Conservation (phyloP, 2,888 invertebrate species). For the Didymodactylos carnosus region DNA sequence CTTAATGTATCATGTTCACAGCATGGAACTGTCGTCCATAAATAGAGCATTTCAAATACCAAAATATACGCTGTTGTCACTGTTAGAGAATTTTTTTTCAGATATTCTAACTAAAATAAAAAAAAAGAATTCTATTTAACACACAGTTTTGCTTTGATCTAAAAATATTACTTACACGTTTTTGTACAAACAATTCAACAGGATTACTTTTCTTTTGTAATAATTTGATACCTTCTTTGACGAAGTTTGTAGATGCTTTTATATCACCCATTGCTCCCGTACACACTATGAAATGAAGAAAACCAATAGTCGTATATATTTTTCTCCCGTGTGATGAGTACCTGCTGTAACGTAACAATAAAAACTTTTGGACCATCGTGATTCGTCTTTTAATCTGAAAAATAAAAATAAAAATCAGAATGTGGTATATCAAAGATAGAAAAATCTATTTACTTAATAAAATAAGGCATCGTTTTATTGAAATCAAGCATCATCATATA, state of each 20-base stretch:
- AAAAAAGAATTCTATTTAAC: background rate
- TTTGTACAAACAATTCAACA: slow-evolving; percentile 34
- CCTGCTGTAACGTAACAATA: slow-evolving; percentile 45
- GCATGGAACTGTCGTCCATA: slow-evolving; percentile 47
- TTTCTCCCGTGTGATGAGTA: no score
- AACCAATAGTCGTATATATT: background rate
- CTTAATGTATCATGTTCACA: slow-evolving; percentile 22
- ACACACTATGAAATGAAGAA: slow-evolving; percentile 31
- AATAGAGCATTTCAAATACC: slow-evolving; percentile 46
- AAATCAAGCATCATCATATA: slow-evolving; percentile 45
- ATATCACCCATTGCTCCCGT: slow-evolving; percentile 37
- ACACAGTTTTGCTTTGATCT: slow-evolving; percentile 17
- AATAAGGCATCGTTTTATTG: slow-evolving; percentile 33
- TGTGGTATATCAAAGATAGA: background rate
- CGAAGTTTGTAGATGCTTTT: slow-evolving; percentile 28
- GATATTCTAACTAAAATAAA: slow-evolving; percentile 18
- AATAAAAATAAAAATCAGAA: slow-evolving; percentile 14
- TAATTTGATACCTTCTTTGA: slow-evolving; percentile 33
- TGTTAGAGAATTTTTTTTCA: slow-evolving; percentile 26
- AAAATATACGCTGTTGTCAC: slow-evolving; percentile 31
- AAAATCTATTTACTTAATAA: slow-evolving; percentile 19
- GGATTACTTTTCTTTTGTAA: slow-evolving; percentile 34
- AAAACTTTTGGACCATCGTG: slow-evolving; percentile 48
- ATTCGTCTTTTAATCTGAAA: slow-evolving; percentile 40
- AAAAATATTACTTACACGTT: slow-evolving; percentile 24